Conservation (phyloP, 1,140 invertebrate genomes). For the Drosophila rhopaloa region DNA sequence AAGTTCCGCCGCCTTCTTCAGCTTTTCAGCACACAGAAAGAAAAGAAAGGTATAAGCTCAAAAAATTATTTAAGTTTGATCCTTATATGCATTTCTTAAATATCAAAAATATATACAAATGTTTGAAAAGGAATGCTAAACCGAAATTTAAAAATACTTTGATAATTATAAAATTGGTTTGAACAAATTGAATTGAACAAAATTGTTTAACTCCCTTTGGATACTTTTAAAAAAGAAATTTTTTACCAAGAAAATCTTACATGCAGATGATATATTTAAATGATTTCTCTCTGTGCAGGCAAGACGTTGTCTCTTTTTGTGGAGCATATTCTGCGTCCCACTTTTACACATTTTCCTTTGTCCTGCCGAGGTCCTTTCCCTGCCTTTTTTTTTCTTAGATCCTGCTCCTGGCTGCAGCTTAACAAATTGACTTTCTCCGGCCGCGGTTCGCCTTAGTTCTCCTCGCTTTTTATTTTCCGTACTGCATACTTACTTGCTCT, state of each 20-base stretch:
- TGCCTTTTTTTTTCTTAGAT: conserved; percentile 9
- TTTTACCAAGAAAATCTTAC: too few relatives aligned
- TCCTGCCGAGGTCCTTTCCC: conserved; percentile 14
- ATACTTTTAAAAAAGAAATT: too few relatives aligned
- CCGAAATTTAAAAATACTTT: too few relatives aligned
- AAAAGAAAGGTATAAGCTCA: neutral
- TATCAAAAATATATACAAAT: neutral
- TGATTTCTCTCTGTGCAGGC: conserved; percentile 6
- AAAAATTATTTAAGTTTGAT: neutral
- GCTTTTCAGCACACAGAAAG: conserved; percentile 44
- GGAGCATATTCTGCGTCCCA: conserved; percentile 66
- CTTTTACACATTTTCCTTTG: conserved; percentile 54
- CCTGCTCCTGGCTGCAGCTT: conserved; percentile 64
- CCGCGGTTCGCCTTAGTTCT: conserved; percentile 67
- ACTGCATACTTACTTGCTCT: conserved; percentile 62
- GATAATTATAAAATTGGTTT: too few relatives aligned
- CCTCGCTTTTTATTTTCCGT: conserved; percentile 35
- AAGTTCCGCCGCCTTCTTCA: conserved; percentile 55
- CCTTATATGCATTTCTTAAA: neutral
- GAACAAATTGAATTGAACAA: too few relatives aligned
- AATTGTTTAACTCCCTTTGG: too few relatives aligned
- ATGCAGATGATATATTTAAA: neutral
- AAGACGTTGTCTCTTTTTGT: conserved; percentile 16
- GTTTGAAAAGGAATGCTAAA: too few relatives aligned
- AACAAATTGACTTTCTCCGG: conserved; percentile 82